A percentile compares a stretch with the other conserved stretches of the same genome.
Conservation (phyloP, 2,797 vertebrate species). For the Stomatorhinus walkeri region DNA sequence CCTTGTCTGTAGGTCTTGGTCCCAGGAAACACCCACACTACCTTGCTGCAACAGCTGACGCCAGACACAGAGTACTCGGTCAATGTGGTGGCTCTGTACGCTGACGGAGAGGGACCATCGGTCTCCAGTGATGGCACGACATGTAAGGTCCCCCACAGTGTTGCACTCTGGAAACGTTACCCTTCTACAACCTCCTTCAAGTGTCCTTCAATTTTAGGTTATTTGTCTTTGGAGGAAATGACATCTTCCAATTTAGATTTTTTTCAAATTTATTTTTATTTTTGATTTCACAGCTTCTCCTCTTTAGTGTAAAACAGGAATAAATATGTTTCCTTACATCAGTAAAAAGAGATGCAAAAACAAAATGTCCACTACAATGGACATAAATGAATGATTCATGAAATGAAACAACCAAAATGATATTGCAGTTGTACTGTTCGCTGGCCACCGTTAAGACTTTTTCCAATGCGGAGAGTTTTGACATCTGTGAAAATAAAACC, state of each 20-base stretch:
- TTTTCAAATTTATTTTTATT: too few relatives aligned
- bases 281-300: too few relatives aligned
- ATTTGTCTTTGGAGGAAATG: too few relatives aligned
- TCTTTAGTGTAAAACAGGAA: too few relatives aligned
- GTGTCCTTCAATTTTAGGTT: too few relatives aligned
- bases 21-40: constrained; percentile 68
- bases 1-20: constrained; percentile 67
- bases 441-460: background rate
- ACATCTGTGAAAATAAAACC: background rate
- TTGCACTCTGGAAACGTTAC: background rate
- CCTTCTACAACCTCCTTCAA: background rate
- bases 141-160: constrained; percentile 54
- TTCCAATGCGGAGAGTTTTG: background rate
- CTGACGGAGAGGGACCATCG: constrained; percentile 80
- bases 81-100: constrained; percentile 78
- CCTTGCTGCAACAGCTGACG: constrained; percentile 72
- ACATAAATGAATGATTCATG: too few relatives aligned
- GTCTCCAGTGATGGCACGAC: constrained; percentile 73
- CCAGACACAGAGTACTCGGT: constrained; percentile 83
- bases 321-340: too few relatives aligned
- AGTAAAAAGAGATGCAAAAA: too few relatives aligned
- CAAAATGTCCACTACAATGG: too few relatives aligned
- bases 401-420: background rate
- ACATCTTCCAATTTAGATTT: too few relatives aligned
- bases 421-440: background rate